Evolutionary conservation across 2,113 vertebrate species (phyloP).

Genomic region (Astatoreochromis straeleni): DNA sequence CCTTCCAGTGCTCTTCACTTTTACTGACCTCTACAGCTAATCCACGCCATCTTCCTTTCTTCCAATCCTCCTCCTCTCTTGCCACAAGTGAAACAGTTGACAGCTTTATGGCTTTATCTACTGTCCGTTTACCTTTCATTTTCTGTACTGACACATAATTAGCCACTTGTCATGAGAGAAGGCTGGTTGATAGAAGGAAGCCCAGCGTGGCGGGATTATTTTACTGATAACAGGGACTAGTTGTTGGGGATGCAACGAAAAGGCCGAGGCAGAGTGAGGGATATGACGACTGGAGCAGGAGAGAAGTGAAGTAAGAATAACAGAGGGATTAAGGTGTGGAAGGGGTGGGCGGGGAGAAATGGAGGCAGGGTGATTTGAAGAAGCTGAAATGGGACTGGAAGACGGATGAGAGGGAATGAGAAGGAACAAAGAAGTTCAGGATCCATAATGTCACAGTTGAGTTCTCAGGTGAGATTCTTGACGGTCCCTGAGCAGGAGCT

Average conservation of each 20-base stretch:
- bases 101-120: slow-evolving; percentile 39
- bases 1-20: neutral
- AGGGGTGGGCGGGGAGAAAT: neutral
- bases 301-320: slow-evolving; percentile 15
- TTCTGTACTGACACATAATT: slow-evolving; percentile 47
- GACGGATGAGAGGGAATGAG: slow-evolving; percentile 22
- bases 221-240: slow-evolving; percentile 29
- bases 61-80: neutral
- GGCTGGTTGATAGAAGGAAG: neutral
- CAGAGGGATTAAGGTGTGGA: slow-evolving; percentile 31
- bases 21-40: slow-evolving; percentile 27
- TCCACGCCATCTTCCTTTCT: slow-evolving; percentile 17
- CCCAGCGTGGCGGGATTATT: neutral
- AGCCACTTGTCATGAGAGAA: slow-evolving; percentile 46
- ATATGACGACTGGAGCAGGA: neutral
- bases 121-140: slow-evolving; percentile 34
- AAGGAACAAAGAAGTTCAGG: slow-evolving; percentile 13
- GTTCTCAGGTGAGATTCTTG: slow-evolving; percentile 34
- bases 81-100: slow-evolving; percentile 23
- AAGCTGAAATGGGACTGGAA: slow-evolving; percentile 7
- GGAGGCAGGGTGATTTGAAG: slow-evolving; percentile 2
- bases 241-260: slow-evolving; percentile 7
- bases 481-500: slow-evolving; percentile 11
- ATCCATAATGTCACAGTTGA: slow-evolving; percentile 38
- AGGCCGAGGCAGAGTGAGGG: neutral